Percentiles rank a stretch among this genome's conserved stretches.
phyloP scores from a whole-genome alignment of 1,140 invertebrate genomes.

The Acromyrmex heyeri region DNA sequence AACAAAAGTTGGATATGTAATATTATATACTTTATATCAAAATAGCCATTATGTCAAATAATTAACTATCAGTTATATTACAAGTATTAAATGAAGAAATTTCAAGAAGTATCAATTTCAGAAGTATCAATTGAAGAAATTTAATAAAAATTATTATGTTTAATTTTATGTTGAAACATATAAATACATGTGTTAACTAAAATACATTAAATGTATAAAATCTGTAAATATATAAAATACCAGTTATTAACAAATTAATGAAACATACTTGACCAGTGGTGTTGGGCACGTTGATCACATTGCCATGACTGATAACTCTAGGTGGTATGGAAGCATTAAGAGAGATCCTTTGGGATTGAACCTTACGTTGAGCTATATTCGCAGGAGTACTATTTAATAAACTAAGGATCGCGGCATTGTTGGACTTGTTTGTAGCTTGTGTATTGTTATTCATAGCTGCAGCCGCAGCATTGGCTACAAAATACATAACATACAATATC shows the following conservation, averaged over 20 bases:
- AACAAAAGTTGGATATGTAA: conserved; percentile 31
- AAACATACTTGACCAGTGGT: conserved; percentile 83
- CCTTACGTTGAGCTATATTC: conserved; percentile 84
- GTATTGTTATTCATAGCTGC: conserved; percentile 86
- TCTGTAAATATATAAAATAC: background rate
- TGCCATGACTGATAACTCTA: conserved; percentile 84
- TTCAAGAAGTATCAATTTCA: no score
- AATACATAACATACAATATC: conserved; percentile 28
- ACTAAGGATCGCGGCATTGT: conserved; percentile 91
- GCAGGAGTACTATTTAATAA: conserved; percentile 91
- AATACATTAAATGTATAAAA: background rate
- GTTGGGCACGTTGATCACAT: conserved; percentile 84
- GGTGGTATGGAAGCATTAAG: conserved; percentile 83
- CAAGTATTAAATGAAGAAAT: conserved; percentile 12
- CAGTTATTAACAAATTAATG: conserved; percentile 14
- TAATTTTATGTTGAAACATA: background rate
- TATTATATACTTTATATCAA: background rate
- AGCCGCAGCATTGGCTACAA: conserved; percentile 85
- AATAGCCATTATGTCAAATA: background rate
- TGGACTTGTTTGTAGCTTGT: conserved; percentile 84
- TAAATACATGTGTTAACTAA: background rate
- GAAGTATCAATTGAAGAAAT: background rate
- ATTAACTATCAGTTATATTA: conserved; percentile 10
- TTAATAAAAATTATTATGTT: background rate
- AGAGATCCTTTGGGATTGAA: conserved; percentile 82